Evolutionary conservation across 2,888 invertebrate species (phyloP).

Genomic region (Cactoblastis cactorum): DNA sequence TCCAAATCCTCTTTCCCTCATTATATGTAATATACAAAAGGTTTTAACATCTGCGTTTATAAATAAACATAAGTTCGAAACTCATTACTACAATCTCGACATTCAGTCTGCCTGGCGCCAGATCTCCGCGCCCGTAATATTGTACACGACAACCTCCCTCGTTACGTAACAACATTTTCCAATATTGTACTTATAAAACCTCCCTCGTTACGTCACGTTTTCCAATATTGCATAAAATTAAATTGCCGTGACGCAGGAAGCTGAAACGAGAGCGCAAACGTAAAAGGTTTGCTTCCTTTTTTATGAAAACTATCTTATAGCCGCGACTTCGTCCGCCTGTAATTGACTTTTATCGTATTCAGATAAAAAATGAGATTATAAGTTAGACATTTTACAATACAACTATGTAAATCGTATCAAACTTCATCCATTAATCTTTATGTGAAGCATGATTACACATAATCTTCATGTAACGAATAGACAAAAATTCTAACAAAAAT

Average conservation of each 20-base stretch:
- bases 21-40: background rate
- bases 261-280: conserved; percentile 22
- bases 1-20: background rate
- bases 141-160: background rate
- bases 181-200: too few relatives aligned
- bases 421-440: too few relatives aligned
- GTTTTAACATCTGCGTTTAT: background rate
- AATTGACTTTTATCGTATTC: too few relatives aligned
- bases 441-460: too few relatives aligned
- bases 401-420: too few relatives aligned
- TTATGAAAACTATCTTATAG: background rate
- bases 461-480: too few relatives aligned
- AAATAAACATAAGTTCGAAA: conserved; percentile 22
- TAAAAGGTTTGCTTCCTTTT: conserved; percentile 25
- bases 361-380: too few relatives aligned
- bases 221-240: conserved; percentile 6
- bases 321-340: background rate
- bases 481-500: too few relatives aligned
- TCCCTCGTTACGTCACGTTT: conserved; percentile 2
- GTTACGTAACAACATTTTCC: too few relatives aligned
- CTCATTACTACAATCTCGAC: conserved; percentile 34
- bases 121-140: background rate
- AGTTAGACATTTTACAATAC: too few relatives aligned
- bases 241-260: conserved; percentile 12
- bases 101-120: conserved; percentile 44